Percentiles rank a stretch among this genome's conserved stretches.
phyloP scores from a whole-genome alignment of 2,888 invertebrate species.

The Drosophila subsilvestris region DNA sequence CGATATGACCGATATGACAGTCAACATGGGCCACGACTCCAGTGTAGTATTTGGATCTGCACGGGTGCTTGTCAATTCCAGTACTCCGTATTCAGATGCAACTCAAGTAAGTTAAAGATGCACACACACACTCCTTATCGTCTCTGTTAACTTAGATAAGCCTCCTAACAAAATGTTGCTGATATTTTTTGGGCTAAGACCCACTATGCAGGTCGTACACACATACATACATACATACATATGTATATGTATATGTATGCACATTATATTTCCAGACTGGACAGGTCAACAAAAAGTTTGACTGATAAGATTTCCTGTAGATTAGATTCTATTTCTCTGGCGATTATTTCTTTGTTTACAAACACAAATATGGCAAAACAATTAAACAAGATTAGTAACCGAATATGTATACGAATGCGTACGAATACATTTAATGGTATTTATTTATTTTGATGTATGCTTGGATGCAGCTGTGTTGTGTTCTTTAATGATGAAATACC shows the following conservation, averaged over 20 bases:
- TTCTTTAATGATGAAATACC: conserved; percentile 37
- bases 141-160: conserved; percentile 18
- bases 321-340: conserved; percentile 54
- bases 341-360: conserved; percentile 51
- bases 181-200: conserved; percentile 33
- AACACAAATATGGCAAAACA: conserved; percentile 30
- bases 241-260: conserved; percentile 12
- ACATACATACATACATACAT: conserved; percentile 2
- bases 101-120: conserved; percentile 91
- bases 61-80: conserved; percentile 94
- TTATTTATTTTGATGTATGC: conserved; percentile 31
- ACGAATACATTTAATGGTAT: neutral
- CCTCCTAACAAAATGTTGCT: conserved; percentile 13
- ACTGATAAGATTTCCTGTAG: conserved; percentile 58
- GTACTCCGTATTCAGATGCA: conserved; percentile 98
- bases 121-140: conserved; percentile 31
- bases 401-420: conserved; percentile 8
- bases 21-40: conserved; percentile 39
- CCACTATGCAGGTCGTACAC: conserved; percentile 7
- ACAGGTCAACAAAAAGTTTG: conserved; percentile 62
- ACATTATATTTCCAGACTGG: conserved; percentile 32
- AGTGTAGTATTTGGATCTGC: conserved; percentile 93
- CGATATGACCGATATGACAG: conserved; percentile 25
- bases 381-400: conserved; percentile 40
- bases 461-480: conserved; percentile 9